phyloP scores from a whole-genome alignment of 2,113 vertebrate species.

The Camelus dromedarius region DNA sequence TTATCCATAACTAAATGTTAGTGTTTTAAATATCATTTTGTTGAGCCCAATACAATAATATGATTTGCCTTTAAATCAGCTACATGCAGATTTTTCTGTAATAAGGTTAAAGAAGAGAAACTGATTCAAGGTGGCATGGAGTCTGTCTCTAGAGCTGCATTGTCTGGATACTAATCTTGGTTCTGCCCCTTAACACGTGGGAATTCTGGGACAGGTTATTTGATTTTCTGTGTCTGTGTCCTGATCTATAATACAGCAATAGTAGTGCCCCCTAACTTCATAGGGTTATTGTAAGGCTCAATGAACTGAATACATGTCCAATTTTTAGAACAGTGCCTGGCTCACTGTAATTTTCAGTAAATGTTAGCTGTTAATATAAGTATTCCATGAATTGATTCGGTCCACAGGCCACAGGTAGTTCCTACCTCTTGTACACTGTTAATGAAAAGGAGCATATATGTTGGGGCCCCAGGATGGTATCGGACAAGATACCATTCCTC shows the following conservation, averaged over 20 bases:
- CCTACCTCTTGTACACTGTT: background rate
- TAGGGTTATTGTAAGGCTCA: background rate
- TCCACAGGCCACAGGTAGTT: background rate
- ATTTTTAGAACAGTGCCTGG: background rate
- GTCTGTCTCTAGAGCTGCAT: background rate
- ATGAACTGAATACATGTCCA: background rate
- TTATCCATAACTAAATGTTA: background rate
- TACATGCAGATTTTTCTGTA: background rate
- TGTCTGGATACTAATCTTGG: background rate
- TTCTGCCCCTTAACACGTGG: background rate
- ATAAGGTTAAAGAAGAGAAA: background rate
- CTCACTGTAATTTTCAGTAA: background rate
- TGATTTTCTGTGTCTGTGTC: background rate
- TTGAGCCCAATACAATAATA: background rate
- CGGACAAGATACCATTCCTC: background rate
- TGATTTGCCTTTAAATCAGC: background rate
- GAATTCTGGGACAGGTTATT: background rate
- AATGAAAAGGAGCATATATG: background rate
- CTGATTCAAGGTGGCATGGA: background rate
- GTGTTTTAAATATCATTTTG: background rate
- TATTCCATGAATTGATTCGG: background rate
- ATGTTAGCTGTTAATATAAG: background rate
- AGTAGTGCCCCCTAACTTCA: background rate
- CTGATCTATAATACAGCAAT: background rate
- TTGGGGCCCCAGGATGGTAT: too few relatives aligned